Evolutionary conservation across 37 sponge, comb jelly and placozoan species (phyloP), one percentile per base, ranked within the genome.

Genomic region (Bolinopsis microptera): DNA sequence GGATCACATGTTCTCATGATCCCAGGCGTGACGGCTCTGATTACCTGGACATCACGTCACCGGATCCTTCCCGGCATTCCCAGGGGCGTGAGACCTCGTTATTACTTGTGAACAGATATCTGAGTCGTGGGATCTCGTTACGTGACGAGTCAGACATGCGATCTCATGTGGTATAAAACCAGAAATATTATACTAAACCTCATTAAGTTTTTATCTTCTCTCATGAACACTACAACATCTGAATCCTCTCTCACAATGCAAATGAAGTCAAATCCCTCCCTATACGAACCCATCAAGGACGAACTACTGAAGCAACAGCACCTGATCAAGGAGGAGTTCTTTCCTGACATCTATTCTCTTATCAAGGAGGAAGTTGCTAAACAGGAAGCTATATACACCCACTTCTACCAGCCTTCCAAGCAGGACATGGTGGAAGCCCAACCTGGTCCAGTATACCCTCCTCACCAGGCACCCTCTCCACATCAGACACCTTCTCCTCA

Each of bases 231-330:
- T 48, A 48, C 61, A 5, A 48, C 5, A 48, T 48, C 61, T 18
- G 61, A 48, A 18, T 13, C 5, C 61, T 48, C 5, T 13, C 5
- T 13, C 61, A 48, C 61, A 13, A 48, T 48, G 61, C 5, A 5
- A 48, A 48, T 48, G 61, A 48, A 5, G 13, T 18, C 35, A 3
- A 0, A 34, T 77, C 80, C 80, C 36, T 33, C 35, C 21, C 33
- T 77, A 34, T 77, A 77, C 80, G 80, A 31, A 21, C 80, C 80
- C 33, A 77, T 77, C 80, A 77, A 77, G 80, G 32, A 77, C 18
- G 80, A 77, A 32, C 37, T 77, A 32, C 33, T 32, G 35, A 77
- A 77, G 33, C 80, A 77, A 18, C 35, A 32, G 1, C 80, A 32
- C 9, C 16, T 77, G 21, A 21, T 35, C 37, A 32, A 13, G 21